phyloP scores from a whole-genome alignment of 2,888 invertebrate species.

The Electrophaes corylata region DNA sequence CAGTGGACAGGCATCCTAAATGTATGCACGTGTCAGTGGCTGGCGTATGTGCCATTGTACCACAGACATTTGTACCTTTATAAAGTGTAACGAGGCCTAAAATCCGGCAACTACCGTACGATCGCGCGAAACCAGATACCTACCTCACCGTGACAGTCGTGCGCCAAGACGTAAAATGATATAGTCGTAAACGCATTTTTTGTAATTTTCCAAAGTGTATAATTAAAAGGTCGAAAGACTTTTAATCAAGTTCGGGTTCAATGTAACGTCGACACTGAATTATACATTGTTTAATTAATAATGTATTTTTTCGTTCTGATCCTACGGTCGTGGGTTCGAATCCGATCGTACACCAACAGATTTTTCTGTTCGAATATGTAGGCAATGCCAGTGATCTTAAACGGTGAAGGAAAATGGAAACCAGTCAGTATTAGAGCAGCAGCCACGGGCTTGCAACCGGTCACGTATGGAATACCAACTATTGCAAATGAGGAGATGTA shows the following conservation, averaged over 20 bases:
- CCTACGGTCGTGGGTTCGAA: no score
- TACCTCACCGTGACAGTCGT: constrained; percentile 44
- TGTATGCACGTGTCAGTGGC: background rate
- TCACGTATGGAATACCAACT: no score
- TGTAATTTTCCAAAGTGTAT: constrained; percentile 14
- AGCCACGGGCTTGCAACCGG: no score
- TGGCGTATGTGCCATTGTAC: background rate
- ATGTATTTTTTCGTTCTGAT: no score
- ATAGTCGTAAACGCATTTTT: constrained; percentile 21
- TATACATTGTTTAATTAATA: no score
- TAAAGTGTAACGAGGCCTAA: constrained; percentile 38
- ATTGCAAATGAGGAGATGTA: no score
- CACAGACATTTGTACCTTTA: background rate
- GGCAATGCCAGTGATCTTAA: no score
- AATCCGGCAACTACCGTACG: constrained; percentile 37
- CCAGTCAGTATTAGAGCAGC: no score
- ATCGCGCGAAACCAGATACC: constrained; percentile 47
- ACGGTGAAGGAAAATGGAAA: no score
- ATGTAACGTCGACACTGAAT: constrained; percentile 1
- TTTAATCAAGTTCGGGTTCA: constrained; percentile 1
- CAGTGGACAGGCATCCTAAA: background rate
- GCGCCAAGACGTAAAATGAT: constrained; percentile 32
- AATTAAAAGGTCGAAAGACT: constrained; percentile 2
- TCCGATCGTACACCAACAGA: no score
- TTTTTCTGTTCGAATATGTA: no score